Evolutionary conservation across 2,797 vertebrate genomes (phyloP).

Genomic region (Amniataba percoides): DNA sequence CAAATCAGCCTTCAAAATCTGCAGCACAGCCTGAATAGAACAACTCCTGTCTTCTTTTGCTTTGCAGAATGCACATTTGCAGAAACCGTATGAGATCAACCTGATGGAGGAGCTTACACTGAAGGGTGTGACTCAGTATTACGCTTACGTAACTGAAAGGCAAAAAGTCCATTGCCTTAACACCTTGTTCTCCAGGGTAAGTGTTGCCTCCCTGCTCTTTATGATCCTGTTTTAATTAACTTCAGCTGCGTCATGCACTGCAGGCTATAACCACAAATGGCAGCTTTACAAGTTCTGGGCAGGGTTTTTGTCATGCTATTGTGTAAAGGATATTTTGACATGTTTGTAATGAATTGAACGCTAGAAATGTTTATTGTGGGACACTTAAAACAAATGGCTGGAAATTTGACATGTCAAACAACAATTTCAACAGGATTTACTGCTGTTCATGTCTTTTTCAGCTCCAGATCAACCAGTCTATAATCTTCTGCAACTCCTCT

Average conservation of each 20-base stretch:
- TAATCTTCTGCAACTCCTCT: conserved; percentile 99
- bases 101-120: conserved; percentile 99
- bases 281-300: neutral
- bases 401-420: neutral
- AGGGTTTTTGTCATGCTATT: neutral
- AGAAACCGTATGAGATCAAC: conserved; percentile 99
- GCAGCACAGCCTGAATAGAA: neutral
- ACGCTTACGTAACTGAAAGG: conserved; percentile 98
- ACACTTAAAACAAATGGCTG: neutral
- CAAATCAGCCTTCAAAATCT: neutral
- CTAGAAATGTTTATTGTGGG: neutral
- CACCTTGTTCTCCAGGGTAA: conserved; percentile 98
- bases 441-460: conserved; percentile 58
- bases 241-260: neutral
- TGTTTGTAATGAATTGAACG: neutral
- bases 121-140: conserved; percentile 99
- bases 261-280: neutral
- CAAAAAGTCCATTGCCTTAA: conserved; percentile 99
- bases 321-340: neutral
- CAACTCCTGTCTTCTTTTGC: neutral
- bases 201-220: conserved; percentile 39
- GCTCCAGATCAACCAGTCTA: conserved; percentile 99
- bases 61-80: conserved; percentile 93
- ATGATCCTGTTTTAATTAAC: neutral
- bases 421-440: neutral